Percentiles rank a stretch among this genome's conserved stretches.
These are phyloP conservation scores for Penelope pileata DNA, from an alignment of 2,113 vertebrate genomes.

Conservation along the genomic window DNA sequence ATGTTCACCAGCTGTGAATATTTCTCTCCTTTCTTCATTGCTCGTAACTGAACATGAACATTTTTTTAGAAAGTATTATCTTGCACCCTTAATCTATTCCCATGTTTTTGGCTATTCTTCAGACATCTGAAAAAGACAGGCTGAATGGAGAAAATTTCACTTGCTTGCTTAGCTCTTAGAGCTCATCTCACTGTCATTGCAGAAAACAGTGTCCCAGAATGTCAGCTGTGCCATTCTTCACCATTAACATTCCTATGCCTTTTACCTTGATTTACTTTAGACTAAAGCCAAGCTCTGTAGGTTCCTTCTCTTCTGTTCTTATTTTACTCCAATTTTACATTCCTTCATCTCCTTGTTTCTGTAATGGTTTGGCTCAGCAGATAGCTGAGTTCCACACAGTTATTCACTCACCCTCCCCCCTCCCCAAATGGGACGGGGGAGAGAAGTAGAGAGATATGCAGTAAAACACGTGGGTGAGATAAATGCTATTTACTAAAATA, in stretches of 20 bases:
- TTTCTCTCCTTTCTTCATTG: neutral
- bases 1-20: neutral
- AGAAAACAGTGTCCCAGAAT: neutral
- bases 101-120: neutral
- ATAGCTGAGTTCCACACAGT: too few species aligned
- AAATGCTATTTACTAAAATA: too few species aligned
- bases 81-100: neutral
- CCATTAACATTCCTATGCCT: neutral
- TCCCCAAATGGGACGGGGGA: too few species aligned
- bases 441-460: too few species aligned
- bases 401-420: too few species aligned
- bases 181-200: neutral
- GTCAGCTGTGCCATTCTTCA: neutral
- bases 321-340: neutral
- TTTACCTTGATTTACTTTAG: neutral
- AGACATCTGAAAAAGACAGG: neutral
- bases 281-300: neutral
- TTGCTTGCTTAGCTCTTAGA: neutral
- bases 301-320: neutral
- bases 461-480: too few species aligned
- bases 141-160: neutral
- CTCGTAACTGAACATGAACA: neutral
- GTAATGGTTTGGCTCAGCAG: too few species aligned
- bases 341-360: neutral
- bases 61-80: neutral